Base-by-base conservation (phyloP, 2,797 vertebrate species). In the Xiphorhynchus erythropygius region DNA sequence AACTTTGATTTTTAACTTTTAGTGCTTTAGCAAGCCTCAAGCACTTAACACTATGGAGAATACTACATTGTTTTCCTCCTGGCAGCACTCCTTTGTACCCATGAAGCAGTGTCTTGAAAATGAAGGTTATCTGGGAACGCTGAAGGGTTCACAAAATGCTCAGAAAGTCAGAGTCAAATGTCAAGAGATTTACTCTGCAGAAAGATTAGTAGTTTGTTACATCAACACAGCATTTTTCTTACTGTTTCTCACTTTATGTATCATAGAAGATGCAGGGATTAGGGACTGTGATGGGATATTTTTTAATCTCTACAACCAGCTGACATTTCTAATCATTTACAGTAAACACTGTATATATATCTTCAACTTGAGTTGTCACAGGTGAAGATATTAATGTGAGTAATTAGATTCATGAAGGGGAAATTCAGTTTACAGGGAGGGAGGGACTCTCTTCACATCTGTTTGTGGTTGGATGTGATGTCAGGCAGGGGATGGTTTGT, bases 271-370 rank as follows among this genome's bases (percentile, higher is more conserved):
- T 81, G 14, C 9, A 52, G 16, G 30, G 15, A 39, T 84, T 70
- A 68, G 41, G 44, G 56, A 39, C 47, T 57, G 25, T 17, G 52
- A 5, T 64, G 27, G 46, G 27, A 8, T 89, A 3, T 67, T 53
- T 84, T 50, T 56, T 49, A 13, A 74, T 83, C n/a, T 73, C 0
- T 47, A 13, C 21, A 87, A 44, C 8, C 13, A 46, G n/a, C 10
- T 88, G 75, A 37, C 9, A 10, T 52, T 52, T 68, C 13, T 77
- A 11, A 28, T 50, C 1, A 4, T 27, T 60, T 77, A 3, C 6
- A 44, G 5, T 59, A 39, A 47, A 24, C 5, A 3, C 25, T 35
- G 28, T 28, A 6, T 1, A 0, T 39, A 14, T 39, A 37, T 33
- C 33, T 90, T 28, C 41, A 67, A 0, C 12, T 52, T 30, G 27